Evolutionary conservation across 2,797 vertebrate species (phyloP).

Genomic region (Hozukius guyotensis): DNA sequence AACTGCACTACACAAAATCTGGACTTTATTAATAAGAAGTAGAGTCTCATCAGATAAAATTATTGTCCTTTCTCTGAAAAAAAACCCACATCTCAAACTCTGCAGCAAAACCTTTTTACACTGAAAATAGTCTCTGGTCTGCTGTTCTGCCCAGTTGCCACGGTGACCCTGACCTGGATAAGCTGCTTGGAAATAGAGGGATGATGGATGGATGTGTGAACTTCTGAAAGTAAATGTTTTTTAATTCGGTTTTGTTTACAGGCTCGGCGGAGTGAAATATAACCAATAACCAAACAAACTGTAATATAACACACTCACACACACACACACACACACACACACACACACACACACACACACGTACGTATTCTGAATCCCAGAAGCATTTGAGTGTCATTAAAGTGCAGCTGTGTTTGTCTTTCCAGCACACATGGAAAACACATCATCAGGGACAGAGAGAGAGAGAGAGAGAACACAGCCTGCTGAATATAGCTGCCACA

Average conservation of each 20-base stretch:
- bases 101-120: conserved; percentile 9
- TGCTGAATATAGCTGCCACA: conserved; percentile 54
- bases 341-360: conserved; percentile 21
- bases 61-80: background rate
- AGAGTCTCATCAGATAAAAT: background rate
- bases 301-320: background rate
- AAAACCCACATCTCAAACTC: background rate
- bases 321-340: conserved; percentile 13
- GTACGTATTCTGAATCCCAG: conserved; percentile 64
- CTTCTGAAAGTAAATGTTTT: conserved; percentile 51
- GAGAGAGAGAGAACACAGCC: conserved; percentile 47
- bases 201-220: conserved; percentile 44
- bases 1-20: background rate
- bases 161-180: conserved; percentile 25
- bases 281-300: conserved; percentile 37
- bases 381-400: conserved; percentile 82
- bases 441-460: conserved; percentile 73
- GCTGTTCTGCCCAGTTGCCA: background rate
- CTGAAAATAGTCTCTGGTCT: background rate
- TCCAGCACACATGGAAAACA: conserved; percentile 82
- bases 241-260: conserved; percentile 54
- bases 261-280: conserved; percentile 37
- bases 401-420: conserved; percentile 87
- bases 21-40: background rate
- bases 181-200: background rate